Conservation (phyloP, 2,797 vertebrate genomes). For the Furcifer pardalis region DNA sequence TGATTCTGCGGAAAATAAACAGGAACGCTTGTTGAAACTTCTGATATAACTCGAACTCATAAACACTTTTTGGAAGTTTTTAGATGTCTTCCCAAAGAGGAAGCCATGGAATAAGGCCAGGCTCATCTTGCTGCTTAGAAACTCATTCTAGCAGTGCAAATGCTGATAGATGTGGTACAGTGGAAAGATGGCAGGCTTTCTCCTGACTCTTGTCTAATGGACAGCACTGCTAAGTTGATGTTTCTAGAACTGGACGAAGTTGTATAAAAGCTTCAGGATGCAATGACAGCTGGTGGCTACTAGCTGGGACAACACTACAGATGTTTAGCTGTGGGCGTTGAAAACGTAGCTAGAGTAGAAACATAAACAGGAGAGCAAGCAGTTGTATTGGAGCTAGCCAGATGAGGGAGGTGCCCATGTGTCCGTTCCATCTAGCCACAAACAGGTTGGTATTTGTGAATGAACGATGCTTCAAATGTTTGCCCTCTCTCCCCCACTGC, state of each 20-base stretch:
- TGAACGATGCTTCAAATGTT: background rate
- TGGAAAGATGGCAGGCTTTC: background rate
- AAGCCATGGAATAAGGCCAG: background rate
- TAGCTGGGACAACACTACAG: background rate
- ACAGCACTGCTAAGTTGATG: background rate
- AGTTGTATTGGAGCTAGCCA: too few species aligned
- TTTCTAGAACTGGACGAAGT: background rate
- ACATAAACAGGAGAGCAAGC: background rate
- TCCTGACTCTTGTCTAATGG: background rate
- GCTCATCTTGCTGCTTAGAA: background rate
- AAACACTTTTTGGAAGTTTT: background rate
- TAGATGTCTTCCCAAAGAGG: background rate
- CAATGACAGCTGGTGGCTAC: background rate
- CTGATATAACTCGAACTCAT: background rate
- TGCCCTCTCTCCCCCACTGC: background rate
- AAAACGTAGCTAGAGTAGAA: background rate
- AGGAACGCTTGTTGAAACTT: background rate
- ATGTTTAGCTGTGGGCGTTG: background rate
- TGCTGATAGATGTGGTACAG: background rate
- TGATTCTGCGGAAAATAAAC: background rate
- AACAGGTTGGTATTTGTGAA: background rate
- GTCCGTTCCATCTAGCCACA: background rate
- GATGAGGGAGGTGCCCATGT: background rate
- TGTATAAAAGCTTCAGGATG: background rate
- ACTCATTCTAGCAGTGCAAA: too few species aligned